Evolutionary conservation across 2,113 vertebrate species (phyloP).

Genomic region (Sapayoa aenigma): DNA sequence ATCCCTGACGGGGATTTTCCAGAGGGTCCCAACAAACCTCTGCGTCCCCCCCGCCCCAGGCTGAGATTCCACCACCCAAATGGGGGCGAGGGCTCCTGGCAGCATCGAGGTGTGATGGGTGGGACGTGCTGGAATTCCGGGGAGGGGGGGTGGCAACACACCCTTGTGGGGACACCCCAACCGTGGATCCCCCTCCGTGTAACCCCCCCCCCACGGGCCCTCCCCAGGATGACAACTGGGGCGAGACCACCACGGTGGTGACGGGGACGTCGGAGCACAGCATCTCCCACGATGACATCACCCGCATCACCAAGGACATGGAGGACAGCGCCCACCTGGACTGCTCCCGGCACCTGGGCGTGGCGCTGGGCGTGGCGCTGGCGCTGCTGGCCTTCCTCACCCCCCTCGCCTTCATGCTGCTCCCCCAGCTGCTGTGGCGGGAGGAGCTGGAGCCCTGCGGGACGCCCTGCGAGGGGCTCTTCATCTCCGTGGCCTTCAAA

Average conservation of each 20-base stretch:
- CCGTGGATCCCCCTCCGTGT: fast-evolving
- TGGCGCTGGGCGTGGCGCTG: constrained; percentile 77
- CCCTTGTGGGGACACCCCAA: too few relatives aligned
- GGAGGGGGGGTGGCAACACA: neutral
- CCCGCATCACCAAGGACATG: constrained; percentile 88
- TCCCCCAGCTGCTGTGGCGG: constrained; percentile 88
- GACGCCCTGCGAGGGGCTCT: constrained; percentile 89
- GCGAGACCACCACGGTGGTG: constrained; percentile 90
- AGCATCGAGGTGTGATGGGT: neutral
- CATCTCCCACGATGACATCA: constrained; percentile 92
- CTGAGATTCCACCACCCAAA: fast-evolving
- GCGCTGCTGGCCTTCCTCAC: constrained; percentile 88
- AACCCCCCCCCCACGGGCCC: neutral
- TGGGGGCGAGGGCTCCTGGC: neutral
- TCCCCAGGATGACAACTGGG: constrained; percentile 92
- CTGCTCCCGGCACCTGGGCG: constrained; percentile 86
- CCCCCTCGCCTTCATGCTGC: constrained; percentile 87
- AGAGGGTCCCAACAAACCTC: neutral
- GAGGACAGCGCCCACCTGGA: constrained; percentile 88
- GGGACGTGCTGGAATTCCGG: neutral
- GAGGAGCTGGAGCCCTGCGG: constrained; percentile 85
- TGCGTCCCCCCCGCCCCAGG: fast-evolving
- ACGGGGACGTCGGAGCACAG: constrained; percentile 93
- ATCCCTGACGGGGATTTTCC: neutral
- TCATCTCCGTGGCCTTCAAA: constrained; percentile 92